Conservation (phyloP, 1,140 invertebrate species). For the Drosophila tropicalis region DNA sequence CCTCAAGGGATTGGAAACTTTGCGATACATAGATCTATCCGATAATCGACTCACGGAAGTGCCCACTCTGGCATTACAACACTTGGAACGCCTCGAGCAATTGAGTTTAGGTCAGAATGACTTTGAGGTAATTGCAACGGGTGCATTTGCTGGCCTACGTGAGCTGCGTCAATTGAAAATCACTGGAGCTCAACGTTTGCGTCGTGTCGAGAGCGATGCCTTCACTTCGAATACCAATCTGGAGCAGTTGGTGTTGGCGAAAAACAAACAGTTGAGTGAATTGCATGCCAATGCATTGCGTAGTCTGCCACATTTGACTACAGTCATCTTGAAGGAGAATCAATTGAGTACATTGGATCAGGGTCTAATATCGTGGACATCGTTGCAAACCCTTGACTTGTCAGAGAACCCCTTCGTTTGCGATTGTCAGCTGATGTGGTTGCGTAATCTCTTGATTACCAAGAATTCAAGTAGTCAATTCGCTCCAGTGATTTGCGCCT, state of each 20-base stretch:
- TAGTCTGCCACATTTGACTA: constrained; percentile 90
- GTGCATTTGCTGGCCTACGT: constrained; percentile 90
- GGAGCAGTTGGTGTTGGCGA: constrained; percentile 89
- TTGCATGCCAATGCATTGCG: constrained; percentile 90
- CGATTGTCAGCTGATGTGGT: constrained; percentile 91
- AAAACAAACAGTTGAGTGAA: constrained; percentile 88
- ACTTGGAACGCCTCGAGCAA: constrained; percentile 90
- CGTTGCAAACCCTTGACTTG: constrained; percentile 89
- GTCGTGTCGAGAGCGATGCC: constrained; percentile 89
- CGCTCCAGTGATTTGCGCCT: constrained; percentile 87
- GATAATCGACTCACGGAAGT: constrained; percentile 90
- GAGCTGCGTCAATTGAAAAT: constrained; percentile 91
- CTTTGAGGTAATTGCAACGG: constrained; percentile 87
- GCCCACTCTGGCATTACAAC: constrained; percentile 89
- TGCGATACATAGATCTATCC: constrained; percentile 90
- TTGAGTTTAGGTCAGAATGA: constrained; percentile 92
- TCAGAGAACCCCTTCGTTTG: constrained; percentile 93
- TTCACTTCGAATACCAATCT: constrained; percentile 92
- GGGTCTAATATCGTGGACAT: constrained; percentile 90
- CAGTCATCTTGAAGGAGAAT: constrained; percentile 91
- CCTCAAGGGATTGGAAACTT: constrained; percentile 89
- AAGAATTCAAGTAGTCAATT: constrained; percentile 85
- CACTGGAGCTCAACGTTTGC: constrained; percentile 88
- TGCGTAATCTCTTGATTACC: constrained; percentile 89
- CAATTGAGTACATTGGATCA: constrained; percentile 89